These are phyloP conservation scores for Anisognathus igniventris DNA, from an alignment of 2,797 vertebrate species.

Conservation along the genomic window DNA sequence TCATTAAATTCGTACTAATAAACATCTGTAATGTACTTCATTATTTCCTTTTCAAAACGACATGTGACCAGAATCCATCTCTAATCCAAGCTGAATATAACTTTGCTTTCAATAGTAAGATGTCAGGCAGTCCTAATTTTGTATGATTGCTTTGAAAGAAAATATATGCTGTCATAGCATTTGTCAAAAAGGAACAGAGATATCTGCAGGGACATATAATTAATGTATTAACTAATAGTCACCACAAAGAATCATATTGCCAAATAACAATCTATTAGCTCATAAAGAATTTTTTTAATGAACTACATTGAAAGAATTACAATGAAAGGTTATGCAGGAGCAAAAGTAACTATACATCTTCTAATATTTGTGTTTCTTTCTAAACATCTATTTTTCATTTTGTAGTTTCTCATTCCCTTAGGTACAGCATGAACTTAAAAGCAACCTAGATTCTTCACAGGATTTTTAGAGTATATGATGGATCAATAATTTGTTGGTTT, in stretches of 20 bases:
- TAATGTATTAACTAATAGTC: constrained; percentile 29
- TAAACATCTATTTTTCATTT: constrained; percentile 77
- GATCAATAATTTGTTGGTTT: constrained; percentile 85
- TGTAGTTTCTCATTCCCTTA: constrained; percentile 75
- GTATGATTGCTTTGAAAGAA: background rate
- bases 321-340: constrained; percentile 14
- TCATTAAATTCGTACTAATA: background rate
- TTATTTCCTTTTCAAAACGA: background rate
- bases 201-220: background rate
- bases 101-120: background rate
- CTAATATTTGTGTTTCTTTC: constrained; percentile 58
- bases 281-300: background rate
- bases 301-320: constrained; percentile 41
- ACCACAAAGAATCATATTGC: background rate
- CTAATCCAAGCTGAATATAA: background rate
- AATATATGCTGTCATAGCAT: background rate
- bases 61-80: background rate
- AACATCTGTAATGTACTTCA: background rate
- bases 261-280: background rate
- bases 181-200: background rate
- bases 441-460: constrained; percentile 77
- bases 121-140: background rate
- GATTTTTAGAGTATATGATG: constrained; percentile 77
- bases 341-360: constrained; percentile 58
- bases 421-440: constrained; percentile 76